Conservation (phyloP, 2,888 invertebrate species). For the Platycheirus rosarum region DNA sequence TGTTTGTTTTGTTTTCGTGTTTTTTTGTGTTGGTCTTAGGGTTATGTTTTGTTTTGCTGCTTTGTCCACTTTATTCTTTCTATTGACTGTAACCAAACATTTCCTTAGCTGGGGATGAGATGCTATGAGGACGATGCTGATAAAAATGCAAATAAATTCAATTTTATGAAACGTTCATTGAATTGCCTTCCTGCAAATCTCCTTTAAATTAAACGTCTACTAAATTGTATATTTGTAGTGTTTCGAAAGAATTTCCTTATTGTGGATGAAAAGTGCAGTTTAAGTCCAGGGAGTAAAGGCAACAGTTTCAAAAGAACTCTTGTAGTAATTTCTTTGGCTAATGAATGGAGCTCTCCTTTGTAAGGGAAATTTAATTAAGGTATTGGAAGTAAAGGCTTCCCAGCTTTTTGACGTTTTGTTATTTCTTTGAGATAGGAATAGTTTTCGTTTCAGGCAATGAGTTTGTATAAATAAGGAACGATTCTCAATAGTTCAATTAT, state of each 20-base stretch:
- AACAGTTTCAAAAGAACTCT: neutral
- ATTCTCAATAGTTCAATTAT: too few relatives aligned
- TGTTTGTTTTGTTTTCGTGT: conserved; percentile 2
- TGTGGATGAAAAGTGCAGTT: too few relatives aligned
- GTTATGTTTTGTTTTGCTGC: conserved; percentile 19
- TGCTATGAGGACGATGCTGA: neutral
- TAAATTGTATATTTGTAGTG: too few relatives aligned
- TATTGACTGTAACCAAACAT: neutral
- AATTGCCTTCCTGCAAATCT: too few relatives aligned
- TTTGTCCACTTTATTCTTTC: neutral
- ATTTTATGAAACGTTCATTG: too few relatives aligned
- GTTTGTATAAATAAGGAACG: too few relatives aligned
- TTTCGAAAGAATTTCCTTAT: too few relatives aligned
- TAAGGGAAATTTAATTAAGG: conserved; percentile 13
- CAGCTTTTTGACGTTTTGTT: neutral
- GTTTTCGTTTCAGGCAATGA: conserved; percentile 6
- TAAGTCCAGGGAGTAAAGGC: too few relatives aligned
- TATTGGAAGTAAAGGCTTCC: neutral
- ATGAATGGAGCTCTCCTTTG: neutral
- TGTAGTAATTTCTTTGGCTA: neutral
- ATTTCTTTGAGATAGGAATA: neutral
- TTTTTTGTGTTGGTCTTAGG: conserved; percentile 41
- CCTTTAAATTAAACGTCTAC: too few relatives aligned
- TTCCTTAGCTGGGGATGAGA: neutral
- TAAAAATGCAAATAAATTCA: too few relatives aligned